Evolutionary conservation across 1,140 invertebrate species (phyloP), one percentile per base, ranked within the genome.

Genomic region (Vollenhovia emeryi): DNA sequence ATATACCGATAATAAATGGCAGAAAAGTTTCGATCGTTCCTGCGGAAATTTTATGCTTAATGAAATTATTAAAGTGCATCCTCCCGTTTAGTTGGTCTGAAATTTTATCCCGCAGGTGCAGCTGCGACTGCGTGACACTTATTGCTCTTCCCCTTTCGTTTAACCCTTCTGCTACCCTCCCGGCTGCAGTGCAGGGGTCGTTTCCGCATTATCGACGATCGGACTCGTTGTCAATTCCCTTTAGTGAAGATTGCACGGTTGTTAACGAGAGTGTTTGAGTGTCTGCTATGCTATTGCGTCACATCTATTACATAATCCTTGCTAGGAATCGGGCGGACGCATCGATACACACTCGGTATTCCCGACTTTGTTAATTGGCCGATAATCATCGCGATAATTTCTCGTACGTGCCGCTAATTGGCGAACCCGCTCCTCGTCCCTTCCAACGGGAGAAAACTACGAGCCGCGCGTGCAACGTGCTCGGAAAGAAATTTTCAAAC

Each of bases 381-480:
- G 33, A 40, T 40, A 55, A 74, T 79, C 24, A 52, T 52, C 68
- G 7, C 9, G 45, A 66, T 86, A 83, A 87, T 83, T 87, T 48
- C 43, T 52, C 36, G 59, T 43, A 40, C 43, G 43, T 55, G 57
- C 40, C 8, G 62, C 62, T 86, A 87, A 87, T 83, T 71, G 85
- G 27, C 18, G 24, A 27, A 57, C 45, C 66, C 9, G 33, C 45
- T 60, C 60, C 36, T 45, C 40, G 36, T 24, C 79, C 21, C 43
- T 21, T 33, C 9, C 43, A 82, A 40, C 21, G 30, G 36, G 5
- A 69, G 73, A 82, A 75, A 55, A 74, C 43, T 57, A n/a, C 27
- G n/a, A 55, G 30, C 45, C 62, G 52, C 66, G 33, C 73, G 36
- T 18, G 66, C 11, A 30, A 55, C n/a, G 78, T 55, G 52, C 48